Evolutionary conservation across 2,888 invertebrate species (phyloP).

Genomic region (Ormyrus pomaceus): DNA sequence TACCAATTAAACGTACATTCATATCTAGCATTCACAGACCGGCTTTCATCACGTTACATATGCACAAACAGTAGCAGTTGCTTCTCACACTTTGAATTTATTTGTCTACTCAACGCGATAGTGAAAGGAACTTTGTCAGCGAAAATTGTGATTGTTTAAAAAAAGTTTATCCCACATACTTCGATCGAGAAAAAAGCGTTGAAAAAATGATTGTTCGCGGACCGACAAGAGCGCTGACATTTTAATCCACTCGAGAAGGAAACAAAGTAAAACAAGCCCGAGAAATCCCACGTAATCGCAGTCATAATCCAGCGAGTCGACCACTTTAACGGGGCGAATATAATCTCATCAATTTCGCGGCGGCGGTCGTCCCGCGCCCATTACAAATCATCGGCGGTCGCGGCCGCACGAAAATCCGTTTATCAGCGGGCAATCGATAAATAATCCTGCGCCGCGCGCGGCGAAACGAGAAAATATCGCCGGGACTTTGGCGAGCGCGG

Average conservation of each 20-base stretch:
- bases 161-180: too few species aligned
- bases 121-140: too few species aligned
- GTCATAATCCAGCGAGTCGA: background rate
- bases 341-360: conserved; percentile 44
- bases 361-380: conserved; percentile 33
- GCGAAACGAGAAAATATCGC: conserved; percentile 30
- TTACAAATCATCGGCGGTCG: conserved; percentile 46
- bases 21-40: too few species aligned
- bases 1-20: too few species aligned
- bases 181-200: too few species aligned
- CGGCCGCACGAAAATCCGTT: conserved; percentile 28
- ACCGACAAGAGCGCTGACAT: too few species aligned
- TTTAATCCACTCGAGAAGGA: background rate
- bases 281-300: background rate
- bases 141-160: too few species aligned
- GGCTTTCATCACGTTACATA: too few species aligned
- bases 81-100: too few species aligned
- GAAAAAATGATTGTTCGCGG: too few species aligned
- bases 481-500: conserved; percentile 15
- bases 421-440: conserved; percentile 48
- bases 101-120: too few species aligned
- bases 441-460: conserved; percentile 32
- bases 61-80: too few species aligned
- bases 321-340: conserved; percentile 25
- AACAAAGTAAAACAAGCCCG: background rate